Evolutionary conservation across 2,113 vertebrate genomes (phyloP).

Genomic region (Lophura nycthemera): DNA sequence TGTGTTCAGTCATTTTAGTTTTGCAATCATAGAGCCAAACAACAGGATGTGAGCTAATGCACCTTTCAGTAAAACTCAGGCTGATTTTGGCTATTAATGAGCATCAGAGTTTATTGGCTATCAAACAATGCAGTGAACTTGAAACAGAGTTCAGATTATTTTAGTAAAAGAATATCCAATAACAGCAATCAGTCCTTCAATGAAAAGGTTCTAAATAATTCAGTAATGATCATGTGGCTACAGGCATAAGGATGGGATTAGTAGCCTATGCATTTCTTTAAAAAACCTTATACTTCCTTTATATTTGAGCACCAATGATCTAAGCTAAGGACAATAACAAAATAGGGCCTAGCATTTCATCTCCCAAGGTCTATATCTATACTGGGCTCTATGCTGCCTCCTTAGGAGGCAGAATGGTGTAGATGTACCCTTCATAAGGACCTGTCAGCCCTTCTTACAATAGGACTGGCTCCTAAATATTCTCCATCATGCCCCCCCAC

Average conservation of each 20-base stretch:
- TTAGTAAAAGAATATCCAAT: not conserved
- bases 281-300: not conserved
- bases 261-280: not conserved
- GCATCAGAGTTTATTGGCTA: not conserved
- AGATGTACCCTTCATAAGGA: not conserved
- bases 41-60: constrained; percentile 66
- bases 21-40: constrained; percentile 42
- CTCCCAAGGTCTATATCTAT: not conserved
- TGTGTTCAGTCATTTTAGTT: constrained; percentile 54
- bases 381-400: not conserved
- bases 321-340: not conserved
- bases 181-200: not conserved
- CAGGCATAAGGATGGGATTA: not conserved
- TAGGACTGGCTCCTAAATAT: not conserved
- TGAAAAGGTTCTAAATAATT: not conserved
- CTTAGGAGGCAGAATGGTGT: not conserved
- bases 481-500: not conserved
- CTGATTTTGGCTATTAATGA: constrained; percentile 2
- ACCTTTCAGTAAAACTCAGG: constrained; percentile 45
- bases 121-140: not conserved
- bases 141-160: not conserved
- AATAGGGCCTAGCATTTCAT: not conserved
- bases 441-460: accelerated
- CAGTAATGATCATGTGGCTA: not conserved
- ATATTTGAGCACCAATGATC: not conserved